These are phyloP conservation scores for Melanotaenia duboulayi DNA, from an alignment of 2,113 vertebrate genomes.

Conservation along the genomic window DNA sequence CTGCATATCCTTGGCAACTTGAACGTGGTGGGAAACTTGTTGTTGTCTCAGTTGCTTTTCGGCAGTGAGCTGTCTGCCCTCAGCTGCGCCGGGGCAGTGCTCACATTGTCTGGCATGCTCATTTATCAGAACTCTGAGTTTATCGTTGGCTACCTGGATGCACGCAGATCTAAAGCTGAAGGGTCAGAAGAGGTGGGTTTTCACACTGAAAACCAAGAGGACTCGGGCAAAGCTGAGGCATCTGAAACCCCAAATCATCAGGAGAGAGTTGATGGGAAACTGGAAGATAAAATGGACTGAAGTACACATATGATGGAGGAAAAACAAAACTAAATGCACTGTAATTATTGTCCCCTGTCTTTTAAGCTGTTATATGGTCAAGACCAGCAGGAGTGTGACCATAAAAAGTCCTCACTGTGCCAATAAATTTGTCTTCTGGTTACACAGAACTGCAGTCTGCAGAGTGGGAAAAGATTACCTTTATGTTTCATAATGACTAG, in stretches of 20 bases:
- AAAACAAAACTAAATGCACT: background rate
- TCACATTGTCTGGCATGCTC: constrained; percentile 91
- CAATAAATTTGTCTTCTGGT: constrained; percentile 55
- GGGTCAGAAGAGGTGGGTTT: background rate
- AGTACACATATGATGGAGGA: constrained; percentile 18
- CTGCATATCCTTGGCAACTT: constrained; percentile 96
- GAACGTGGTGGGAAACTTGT: constrained; percentile 92
- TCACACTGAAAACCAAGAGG: background rate
- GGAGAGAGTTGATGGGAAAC: constrained; percentile 35
- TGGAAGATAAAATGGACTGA: constrained; percentile 72
- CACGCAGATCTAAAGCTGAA: constrained; percentile 51
- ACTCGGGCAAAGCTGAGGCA: background rate
- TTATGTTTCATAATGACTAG: constrained; percentile 3
- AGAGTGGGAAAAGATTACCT: constrained; percentile 41
- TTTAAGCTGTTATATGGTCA: background rate
- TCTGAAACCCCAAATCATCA: constrained; percentile 38
- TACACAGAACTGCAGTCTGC: constrained; percentile 30
- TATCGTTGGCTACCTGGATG: constrained; percentile 82
- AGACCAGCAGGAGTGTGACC: constrained; percentile 13
- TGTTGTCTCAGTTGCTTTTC: constrained; percentile 91
- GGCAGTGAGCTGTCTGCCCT: constrained; percentile 88
- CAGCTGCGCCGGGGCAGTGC: constrained; percentile 89
- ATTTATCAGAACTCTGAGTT: constrained; percentile 93
- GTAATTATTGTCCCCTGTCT: background rate
- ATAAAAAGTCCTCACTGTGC: constrained; percentile 65